A percentile compares a stretch with the other conserved stretches of the same genome.
Conservation (phyloP, 2,797 vertebrate genomes). For the Merluccius polli region DNA sequence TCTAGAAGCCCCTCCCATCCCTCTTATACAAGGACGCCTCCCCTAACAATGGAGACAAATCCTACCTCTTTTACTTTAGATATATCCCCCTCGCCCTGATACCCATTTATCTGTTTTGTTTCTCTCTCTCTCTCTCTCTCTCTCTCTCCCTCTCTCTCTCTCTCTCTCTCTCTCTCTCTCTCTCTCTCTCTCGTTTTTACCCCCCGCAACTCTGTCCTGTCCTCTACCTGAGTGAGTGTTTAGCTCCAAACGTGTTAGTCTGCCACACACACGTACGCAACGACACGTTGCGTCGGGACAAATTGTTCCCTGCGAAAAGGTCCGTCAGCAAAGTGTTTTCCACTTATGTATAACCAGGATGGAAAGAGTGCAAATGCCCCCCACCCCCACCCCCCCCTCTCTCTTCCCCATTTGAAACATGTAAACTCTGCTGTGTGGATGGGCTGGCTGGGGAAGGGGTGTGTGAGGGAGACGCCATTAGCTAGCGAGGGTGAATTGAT, state of each 20-base stretch:
- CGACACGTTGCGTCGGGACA: neutral
- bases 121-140: too few relatives aligned
- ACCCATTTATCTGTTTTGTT: neutral
- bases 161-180: too few relatives aligned
- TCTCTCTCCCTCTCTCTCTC: too few relatives aligned
- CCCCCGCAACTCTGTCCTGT: neutral
- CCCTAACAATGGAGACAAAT: constrained; percentile 11
- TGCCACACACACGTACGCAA: neutral
- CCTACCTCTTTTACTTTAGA: constrained; percentile 4
- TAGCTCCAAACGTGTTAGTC: neutral
- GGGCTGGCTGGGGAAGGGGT: neutral
- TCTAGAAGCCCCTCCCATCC: constrained; percentile 33
- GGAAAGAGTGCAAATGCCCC: neutral
- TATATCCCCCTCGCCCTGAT: constrained; percentile 3
- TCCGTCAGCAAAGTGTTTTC: neutral
- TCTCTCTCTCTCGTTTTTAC: neutral
- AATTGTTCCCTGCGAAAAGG: neutral
- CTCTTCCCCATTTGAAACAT: neutral
- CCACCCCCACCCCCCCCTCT: too few relatives aligned
- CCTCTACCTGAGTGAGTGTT: neutral
- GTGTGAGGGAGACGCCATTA: neutral
- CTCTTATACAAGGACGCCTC: constrained; percentile 55
- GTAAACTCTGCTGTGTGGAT: neutral
- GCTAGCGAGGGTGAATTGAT: neutral
- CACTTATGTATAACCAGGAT: constrained; percentile 1